These are phyloP conservation scores for Pantelozetes paolii DNA, from an alignment of 2,888 invertebrate genomes.

Conservation along the genomic window DNA sequence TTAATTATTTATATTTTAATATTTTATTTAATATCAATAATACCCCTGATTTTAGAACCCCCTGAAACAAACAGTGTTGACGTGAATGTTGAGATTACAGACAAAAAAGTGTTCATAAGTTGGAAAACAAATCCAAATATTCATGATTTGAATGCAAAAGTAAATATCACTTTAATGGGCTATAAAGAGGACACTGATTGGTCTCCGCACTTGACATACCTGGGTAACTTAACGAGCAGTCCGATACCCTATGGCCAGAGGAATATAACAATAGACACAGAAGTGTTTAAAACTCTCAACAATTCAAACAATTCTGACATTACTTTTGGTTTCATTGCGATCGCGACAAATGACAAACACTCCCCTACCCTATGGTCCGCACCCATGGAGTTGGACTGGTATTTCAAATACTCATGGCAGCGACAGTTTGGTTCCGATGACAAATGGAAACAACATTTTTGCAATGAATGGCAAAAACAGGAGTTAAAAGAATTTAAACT, in stretches of 20 bases:
- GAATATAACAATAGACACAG: conserved; percentile 53
- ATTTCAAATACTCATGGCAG: conserved; percentile 85
- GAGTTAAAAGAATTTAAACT: conserved; percentile 79
- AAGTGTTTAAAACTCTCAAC: conserved; percentile 63
- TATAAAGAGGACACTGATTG: conserved; percentile 56
- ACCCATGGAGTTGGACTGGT: conserved; percentile 88
- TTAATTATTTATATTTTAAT: not conserved
- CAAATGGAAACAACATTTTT: conserved; percentile 73
- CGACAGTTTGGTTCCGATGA: conserved; percentile 64
- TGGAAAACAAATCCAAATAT: too few species aligned
- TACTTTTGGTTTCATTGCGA: conserved; percentile 79
- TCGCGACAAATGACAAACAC: conserved; percentile 71
- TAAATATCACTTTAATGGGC: conserved; percentile 79
- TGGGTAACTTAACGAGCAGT: conserved; percentile 56
- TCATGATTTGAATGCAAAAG: conserved; percentile 58
- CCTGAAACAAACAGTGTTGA: conserved; percentile 81
- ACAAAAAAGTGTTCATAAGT: too few species aligned
- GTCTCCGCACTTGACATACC: conserved; percentile 72
- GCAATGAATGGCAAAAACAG: conserved; percentile 82
- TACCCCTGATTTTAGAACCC: conserved; percentile 68
- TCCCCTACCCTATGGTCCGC: conserved; percentile 84
- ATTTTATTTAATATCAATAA: too few species aligned
- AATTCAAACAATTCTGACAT: conserved; percentile 67
- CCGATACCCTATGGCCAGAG: conserved; percentile 21
- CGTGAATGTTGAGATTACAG: conserved; percentile 57